Evolutionary conservation across 92 coral and sea anemone genomes (phyloP).

Genomic region (Porites rus): DNA sequence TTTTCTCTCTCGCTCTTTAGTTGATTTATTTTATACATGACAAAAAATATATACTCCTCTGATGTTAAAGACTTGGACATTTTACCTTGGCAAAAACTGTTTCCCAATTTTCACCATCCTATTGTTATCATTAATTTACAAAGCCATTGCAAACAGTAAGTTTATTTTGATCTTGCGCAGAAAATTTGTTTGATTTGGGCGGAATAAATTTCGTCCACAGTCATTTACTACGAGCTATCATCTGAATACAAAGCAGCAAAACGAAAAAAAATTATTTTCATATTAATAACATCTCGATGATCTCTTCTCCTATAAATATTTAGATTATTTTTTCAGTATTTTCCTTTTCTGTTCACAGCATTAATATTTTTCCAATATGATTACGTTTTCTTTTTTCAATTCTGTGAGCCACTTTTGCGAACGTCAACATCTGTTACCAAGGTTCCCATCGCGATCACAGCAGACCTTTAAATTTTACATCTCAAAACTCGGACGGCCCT

Average conservation of each 20-base stretch:
- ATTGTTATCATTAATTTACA: too few relatives aligned
- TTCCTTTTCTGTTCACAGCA: neutral
- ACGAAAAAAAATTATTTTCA: neutral
- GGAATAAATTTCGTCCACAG: too few relatives aligned
- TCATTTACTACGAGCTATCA: neutral
- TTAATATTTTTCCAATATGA: neutral
- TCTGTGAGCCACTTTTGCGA: neutral
- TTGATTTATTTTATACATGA: neutral
- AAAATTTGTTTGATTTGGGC: too few relatives aligned
- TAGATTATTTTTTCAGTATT: neutral
- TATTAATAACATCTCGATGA: neutral
- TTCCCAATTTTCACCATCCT: too few relatives aligned
- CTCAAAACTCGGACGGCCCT: conserved; percentile 33
- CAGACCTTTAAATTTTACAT: neutral
- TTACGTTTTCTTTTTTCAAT: neutral
- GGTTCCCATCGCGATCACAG: neutral
- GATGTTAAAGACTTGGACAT: neutral
- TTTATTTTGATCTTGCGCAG: too few relatives aligned
- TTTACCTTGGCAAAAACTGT: neutral
- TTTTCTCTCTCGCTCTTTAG: neutral
- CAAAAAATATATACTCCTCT: neutral
- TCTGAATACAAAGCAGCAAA: neutral
- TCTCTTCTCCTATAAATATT: neutral
- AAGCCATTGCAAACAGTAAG: too few relatives aligned
- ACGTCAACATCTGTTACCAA: neutral